These are phyloP conservation scores for Linyphia triangularis DNA, from an alignment of 2,888 invertebrate genomes.

Conservation along the genomic window DNA sequence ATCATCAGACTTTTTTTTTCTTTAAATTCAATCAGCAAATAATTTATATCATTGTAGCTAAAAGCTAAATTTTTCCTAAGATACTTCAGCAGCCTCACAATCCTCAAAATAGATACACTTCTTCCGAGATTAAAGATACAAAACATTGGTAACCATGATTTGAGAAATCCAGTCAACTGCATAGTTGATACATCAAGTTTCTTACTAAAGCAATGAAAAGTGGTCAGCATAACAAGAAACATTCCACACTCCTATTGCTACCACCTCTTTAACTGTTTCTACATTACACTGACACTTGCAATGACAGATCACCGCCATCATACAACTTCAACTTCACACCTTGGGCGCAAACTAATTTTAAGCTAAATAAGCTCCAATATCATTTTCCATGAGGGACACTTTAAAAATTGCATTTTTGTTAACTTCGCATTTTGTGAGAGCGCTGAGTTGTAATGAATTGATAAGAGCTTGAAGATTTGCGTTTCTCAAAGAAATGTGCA, in stretches of 20 bases:
- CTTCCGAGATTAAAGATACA: too few species aligned
- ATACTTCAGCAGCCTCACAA: too few species aligned
- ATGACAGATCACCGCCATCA: constrained; percentile 55
- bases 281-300: constrained; percentile 30
- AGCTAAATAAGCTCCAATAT: constrained; percentile 60
- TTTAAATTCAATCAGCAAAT: background rate
- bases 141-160: too few species aligned
- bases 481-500: too few species aligned
- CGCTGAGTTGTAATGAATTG: too few species aligned
- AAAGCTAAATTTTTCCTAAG: background rate
- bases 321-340: constrained; percentile 47
- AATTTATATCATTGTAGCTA: background rate
- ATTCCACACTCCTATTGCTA: background rate
- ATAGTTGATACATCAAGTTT: constrained; percentile 26
- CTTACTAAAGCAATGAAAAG: constrained; percentile 9
- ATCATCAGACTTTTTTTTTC: too few species aligned
- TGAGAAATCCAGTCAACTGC: too few species aligned
- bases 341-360: constrained; percentile 55
- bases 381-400: background rate
- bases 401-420: constrained; percentile 33
- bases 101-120: too few species aligned
- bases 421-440: too few species aligned
- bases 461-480: too few species aligned
- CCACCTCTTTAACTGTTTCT: constrained; percentile 15
- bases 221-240: constrained; percentile 7